Evolutionary conservation across 64 coral and sea anemone genomes (phyloP), one percentile per base, ranked within the genome.

Genomic region (Porites lutea): DNA sequence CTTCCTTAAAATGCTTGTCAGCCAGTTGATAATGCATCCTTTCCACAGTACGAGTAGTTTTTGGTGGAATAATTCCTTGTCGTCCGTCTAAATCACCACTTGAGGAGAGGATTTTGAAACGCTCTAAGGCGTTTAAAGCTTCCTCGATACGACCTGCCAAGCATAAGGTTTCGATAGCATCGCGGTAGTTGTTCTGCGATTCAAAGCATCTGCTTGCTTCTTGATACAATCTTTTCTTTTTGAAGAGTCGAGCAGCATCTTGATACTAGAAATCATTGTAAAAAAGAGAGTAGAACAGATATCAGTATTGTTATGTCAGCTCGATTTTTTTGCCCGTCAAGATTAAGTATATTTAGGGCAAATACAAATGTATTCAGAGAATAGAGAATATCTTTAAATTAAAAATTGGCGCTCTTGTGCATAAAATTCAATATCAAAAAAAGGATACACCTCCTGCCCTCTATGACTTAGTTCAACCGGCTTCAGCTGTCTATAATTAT

Each of bases 1-100:
- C 44, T 54, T 61, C 59, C 18, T 88, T 90, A 27, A 69, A 94
- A 65, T 94, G 92, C 65, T 93, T 73, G 37, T 91, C 82, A 52
- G 95, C 95, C 23, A 94, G 85, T 48, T 91, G 70, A 54, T 94
- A 87, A 86, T 92, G 90, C 20, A 97, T 70, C 19, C 95, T 82
- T 46, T 97, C 95, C 4, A 90, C 60, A 71, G 95, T 97, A 7
- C 92, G 78, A 75, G 92, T 83, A 19, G 89, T 22, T 52, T 87
- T 91, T 19, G 95, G 95, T 53, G 92, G 95, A 47, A 94, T 54
- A 48, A 97, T 65, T 44, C 82, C 88, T 20, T 97, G 52, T 74
- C 55, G 73, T 18, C 64, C 68, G 15, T 83, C 74, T 65, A 66
- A 87, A 57, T 82, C 92, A 5, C 88, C 60, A 82, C 68, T 66